phyloP scores from a whole-genome alignment of 2,888 invertebrate genomes.

The Pristionchus mayeri region DNA sequence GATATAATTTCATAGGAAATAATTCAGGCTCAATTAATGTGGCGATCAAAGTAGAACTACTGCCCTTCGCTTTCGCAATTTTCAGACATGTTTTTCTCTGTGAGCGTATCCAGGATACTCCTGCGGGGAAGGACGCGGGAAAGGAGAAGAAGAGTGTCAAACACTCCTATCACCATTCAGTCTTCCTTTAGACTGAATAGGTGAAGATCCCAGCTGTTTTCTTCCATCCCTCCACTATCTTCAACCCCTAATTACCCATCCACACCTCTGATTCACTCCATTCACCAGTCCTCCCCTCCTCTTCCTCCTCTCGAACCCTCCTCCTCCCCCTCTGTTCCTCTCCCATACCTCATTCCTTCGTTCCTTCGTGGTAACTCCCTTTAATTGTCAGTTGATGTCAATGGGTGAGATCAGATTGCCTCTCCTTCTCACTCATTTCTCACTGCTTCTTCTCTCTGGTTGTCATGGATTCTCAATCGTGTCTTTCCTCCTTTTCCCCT shows the following conservation, averaged over 20 bases:
- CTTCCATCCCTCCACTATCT: background rate
- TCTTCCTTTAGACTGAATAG: background rate
- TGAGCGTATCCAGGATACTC: conserved; percentile 29
- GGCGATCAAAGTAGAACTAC: no score
- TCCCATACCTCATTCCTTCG: background rate
- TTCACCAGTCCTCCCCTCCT: background rate
- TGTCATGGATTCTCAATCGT: conserved; percentile 37
- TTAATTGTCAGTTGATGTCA: background rate
- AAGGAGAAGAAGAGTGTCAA: background rate
- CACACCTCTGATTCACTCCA: background rate
- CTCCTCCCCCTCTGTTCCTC: background rate
- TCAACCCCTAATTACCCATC: conserved; percentile 7
- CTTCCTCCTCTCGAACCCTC: background rate
- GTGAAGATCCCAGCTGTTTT: background rate
- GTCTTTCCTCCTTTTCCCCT: conserved; percentile 33
- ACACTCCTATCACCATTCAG: background rate
- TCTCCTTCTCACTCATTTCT: conserved; percentile 29
- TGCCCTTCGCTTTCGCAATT: conserved; percentile 3
- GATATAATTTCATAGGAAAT: no score
- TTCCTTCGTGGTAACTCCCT: background rate
- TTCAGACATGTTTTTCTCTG: background rate
- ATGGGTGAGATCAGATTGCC: background rate
- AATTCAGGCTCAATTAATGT: no score
- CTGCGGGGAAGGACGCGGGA: background rate
- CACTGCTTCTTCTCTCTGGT: conserved; percentile 26